Conservation (phyloP, 1,140 invertebrate genomes). For the Sogatella furcifera region DNA sequence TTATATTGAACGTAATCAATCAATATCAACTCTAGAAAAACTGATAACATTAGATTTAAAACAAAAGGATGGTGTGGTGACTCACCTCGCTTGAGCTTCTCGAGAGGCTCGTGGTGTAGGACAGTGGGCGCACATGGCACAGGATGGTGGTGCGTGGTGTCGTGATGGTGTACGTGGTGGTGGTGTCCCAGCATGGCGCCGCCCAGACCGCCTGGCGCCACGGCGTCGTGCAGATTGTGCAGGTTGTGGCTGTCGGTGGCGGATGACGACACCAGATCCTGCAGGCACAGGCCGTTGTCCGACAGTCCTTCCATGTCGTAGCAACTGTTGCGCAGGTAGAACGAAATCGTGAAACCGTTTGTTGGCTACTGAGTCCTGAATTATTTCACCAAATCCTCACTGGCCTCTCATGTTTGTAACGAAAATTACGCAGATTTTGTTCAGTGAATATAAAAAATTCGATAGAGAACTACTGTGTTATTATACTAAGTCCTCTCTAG, state of each 20-base stretch:
- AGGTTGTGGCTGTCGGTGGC: conserved; percentile 31
- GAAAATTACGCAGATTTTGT: too few relatives aligned
- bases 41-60: too few relatives aligned
- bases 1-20: too few relatives aligned
- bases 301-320: conserved; percentile 41
- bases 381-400: too few relatives aligned
- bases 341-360: too few relatives aligned
- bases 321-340: too few relatives aligned
- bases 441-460: too few relatives aligned
- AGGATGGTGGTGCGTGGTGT: conserved; percentile 39
- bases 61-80: conserved; percentile 21
- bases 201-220: conserved; percentile 42
- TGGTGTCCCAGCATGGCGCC: conserved; percentile 53
- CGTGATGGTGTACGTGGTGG: conserved; percentile 39
- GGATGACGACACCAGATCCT: conserved; percentile 51
- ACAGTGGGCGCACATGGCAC: conserved; percentile 27
- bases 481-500: too few relatives aligned
- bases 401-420: too few relatives aligned
- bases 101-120: conserved; percentile 60
- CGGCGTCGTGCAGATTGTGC: conserved; percentile 41
- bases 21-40: too few relatives aligned
- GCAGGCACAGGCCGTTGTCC: conserved; percentile 54
- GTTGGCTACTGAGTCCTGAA: too few relatives aligned
- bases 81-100: conserved; percentile 74
- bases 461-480: too few relatives aligned